These are phyloP conservation scores for Agrotis exclamationis DNA, from an alignment of 2,888 invertebrate species.

Conservation along the genomic window DNA sequence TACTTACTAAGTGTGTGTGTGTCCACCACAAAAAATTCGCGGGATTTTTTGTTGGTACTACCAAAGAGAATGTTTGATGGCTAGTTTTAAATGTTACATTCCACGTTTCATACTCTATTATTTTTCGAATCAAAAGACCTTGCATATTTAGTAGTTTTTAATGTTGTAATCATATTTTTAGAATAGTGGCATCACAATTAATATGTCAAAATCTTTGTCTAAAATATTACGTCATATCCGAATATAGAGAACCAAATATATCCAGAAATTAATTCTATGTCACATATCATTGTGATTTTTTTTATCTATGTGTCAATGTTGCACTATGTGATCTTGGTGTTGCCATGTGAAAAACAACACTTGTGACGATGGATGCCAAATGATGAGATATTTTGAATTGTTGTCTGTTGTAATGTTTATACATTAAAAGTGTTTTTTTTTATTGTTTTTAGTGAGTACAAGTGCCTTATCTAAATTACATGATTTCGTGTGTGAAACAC, in stretches of 20 bases:
- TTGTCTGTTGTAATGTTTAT: conserved; percentile 77
- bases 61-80: conserved; percentile 65
- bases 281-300: conserved; percentile 66
- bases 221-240: conserved; percentile 49
- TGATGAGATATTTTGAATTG: conserved; percentile 74
- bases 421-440: conserved; percentile 59
- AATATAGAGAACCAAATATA: conserved; percentile 35
- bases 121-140: conserved; percentile 56
- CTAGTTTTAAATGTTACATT: conserved; percentile 68
- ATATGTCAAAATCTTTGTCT: conserved; percentile 54
- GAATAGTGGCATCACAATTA: conserved; percentile 62
- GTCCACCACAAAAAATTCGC: conserved; percentile 64
- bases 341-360: conserved; percentile 75
- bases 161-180: conserved; percentile 54
- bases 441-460: conserved; percentile 67
- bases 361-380: conserved; percentile 83
- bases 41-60: conserved; percentile 63
- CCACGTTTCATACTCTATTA: conserved; percentile 65
- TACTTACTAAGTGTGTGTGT: conserved; percentile 43
- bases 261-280: conserved; percentile 46
- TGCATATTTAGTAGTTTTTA: conserved; percentile 51
- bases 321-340: conserved; percentile 76
- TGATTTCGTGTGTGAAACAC: conserved; percentile 44
- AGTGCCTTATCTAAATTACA: conserved; percentile 73
- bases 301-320: conserved; percentile 54